These are phyloP conservation scores for Busseola fusca DNA, from an alignment of 2,888 invertebrate species.

Conservation along the genomic window DNA sequence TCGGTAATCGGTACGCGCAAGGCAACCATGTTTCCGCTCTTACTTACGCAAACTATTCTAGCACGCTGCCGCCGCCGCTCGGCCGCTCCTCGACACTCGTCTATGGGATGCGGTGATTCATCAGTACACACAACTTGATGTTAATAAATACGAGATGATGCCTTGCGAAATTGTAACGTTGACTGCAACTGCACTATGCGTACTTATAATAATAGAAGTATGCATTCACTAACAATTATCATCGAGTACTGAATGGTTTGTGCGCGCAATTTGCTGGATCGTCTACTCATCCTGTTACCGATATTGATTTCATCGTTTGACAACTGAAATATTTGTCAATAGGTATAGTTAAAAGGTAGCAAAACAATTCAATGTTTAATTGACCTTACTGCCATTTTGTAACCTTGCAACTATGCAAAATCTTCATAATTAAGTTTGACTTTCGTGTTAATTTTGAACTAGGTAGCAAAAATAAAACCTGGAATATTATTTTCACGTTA, in stretches of 20 bases:
- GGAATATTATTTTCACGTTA: background rate
- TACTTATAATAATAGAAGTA: slow-evolving; percentile 30
- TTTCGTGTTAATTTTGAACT: slow-evolving; percentile 18
- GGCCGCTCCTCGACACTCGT: slow-evolving; percentile 61
- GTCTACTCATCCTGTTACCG: background rate
- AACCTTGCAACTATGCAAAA: slow-evolving; percentile 35
- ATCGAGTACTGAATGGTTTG: background rate
- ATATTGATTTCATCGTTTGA: slow-evolving; percentile 3
- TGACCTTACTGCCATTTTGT: slow-evolving; percentile 16
- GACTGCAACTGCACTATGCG: slow-evolving; percentile 60
- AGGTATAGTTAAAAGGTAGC: background rate
- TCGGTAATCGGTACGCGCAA: slow-evolving; percentile 66
- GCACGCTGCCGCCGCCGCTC: slow-evolving; percentile 57
- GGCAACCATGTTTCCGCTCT: slow-evolving; percentile 71
- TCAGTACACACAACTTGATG: slow-evolving; percentile 57
- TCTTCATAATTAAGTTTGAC: slow-evolving; percentile 30
- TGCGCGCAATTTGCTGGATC: background rate
- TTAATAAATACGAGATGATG: slow-evolving; percentile 65
- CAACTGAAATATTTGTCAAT: background rate
- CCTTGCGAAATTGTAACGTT: slow-evolving; percentile 65
- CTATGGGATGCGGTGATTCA: slow-evolving; percentile 67
- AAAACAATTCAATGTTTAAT: slow-evolving; percentile 15
- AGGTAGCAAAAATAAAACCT: slow-evolving; percentile 17
- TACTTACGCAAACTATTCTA: slow-evolving; percentile 70
- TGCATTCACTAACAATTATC: slow-evolving; percentile 26